Evolutionary conservation across 2,797 vertebrate genomes (phyloP).

Genomic region (Eptatretus atami): DNA sequence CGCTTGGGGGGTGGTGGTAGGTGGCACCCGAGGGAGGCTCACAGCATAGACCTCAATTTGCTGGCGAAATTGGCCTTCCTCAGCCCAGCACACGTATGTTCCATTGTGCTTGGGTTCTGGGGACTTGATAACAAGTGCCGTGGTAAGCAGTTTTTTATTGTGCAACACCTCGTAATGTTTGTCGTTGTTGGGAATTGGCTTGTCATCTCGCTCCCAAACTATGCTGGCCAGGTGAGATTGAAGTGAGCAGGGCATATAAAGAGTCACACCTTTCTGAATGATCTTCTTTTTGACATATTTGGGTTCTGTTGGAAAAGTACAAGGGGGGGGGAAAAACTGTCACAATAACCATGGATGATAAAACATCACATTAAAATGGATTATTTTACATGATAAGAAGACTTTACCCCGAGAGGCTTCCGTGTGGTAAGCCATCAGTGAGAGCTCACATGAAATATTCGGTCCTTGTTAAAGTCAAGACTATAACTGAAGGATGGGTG

Average conservation of each 20-base stretch:
- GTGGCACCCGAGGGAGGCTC: neutral
- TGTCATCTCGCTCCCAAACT: neutral
- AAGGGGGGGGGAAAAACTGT: too few species aligned
- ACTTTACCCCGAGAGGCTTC: too few species aligned
- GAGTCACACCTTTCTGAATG: neutral
- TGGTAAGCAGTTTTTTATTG: neutral
- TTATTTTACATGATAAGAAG: too few species aligned
- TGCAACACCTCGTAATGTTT: neutral
- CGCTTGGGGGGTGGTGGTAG: neutral
- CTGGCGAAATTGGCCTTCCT: neutral
- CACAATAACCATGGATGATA: too few species aligned
- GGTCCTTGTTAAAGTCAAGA: too few species aligned
- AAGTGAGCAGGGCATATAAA: neutral
- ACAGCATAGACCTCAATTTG: neutral
- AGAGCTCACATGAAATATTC: too few species aligned
- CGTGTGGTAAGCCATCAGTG: too few species aligned
- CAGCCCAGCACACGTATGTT: constrained; percentile 3
- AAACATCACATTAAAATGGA: too few species aligned
- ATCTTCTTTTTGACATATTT: neutral
- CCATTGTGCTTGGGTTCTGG: neutral
- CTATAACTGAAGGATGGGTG: too few species aligned
- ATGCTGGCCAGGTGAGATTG: constrained; percentile 1
- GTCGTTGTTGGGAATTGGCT: neutral
- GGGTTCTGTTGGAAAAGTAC: too few species aligned
- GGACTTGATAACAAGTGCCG: neutral